A percentile compares a stretch with the other conserved stretches of the same genome.
These are phyloP conservation scores for Orchesella flavescens DNA, from an alignment of 2,888 invertebrate species.

Conservation along the genomic window DNA sequence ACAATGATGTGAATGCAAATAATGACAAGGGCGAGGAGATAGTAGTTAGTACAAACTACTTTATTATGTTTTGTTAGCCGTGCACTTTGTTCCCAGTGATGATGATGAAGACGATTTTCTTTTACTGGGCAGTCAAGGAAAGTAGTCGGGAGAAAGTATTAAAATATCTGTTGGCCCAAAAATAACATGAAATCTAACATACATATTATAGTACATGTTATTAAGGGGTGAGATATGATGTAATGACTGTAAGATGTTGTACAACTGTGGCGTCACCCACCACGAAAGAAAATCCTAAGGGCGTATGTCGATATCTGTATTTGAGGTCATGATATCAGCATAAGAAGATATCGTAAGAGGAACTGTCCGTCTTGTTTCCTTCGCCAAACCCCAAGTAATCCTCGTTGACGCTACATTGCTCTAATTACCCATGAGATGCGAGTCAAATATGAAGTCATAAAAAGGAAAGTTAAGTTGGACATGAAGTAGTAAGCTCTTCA, in stretches of 20 bases:
- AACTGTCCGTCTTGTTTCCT: slow-evolving; percentile 47
- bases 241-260: neutral
- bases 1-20: slow-evolving; percentile 13
- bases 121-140: no score
- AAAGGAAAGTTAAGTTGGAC: slow-evolving; percentile 52
- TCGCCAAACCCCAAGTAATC: slow-evolving; percentile 55
- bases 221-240: neutral
- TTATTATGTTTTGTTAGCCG: slow-evolving; percentile 2
- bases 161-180: no score
- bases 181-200: neutral
- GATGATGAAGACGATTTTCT: no score
- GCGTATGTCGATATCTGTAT: no score
- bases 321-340: no score
- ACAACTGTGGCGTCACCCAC: neutral
- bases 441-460: slow-evolving; percentile 60
- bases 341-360: slow-evolving; percentile 30
- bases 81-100: no score
- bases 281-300: no score
- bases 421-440: slow-evolving; percentile 60
- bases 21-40: slow-evolving; percentile 23
- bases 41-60: slow-evolving; percentile 36
- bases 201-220: slow-evolving; percentile 4
- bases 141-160: no score
- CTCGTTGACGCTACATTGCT: slow-evolving; percentile 63
- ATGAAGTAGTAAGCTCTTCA: slow-evolving; percentile 20